Conservation (phyloP, 1,140 invertebrate species). For the Achatina immaculata region DNA sequence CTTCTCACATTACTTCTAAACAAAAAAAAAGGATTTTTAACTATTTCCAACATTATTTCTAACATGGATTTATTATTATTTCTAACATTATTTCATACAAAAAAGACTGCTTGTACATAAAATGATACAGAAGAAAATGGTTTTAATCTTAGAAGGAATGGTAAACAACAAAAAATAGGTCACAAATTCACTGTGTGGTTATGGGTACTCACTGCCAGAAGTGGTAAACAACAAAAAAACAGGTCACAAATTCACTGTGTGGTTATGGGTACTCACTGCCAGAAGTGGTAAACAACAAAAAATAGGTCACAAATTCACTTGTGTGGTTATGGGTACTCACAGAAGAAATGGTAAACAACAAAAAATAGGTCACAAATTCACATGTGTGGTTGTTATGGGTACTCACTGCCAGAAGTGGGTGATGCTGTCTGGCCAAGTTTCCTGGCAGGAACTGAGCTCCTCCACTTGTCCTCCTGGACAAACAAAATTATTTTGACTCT, state of each 20-base stretch:
- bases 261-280: slow-evolving; percentile 3
- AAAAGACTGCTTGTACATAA: too few relatives aligned
- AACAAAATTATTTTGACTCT: too few relatives aligned
- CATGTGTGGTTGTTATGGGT: too few relatives aligned
- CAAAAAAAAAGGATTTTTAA: too few relatives aligned
- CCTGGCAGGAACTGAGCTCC: not conserved
- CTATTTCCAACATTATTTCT: too few relatives aligned
- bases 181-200: not conserved
- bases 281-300: not conserved
- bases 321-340: too few relatives aligned
- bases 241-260: not conserved
- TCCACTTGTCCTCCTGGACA: too few relatives aligned
- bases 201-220: slow-evolving; percentile 2
- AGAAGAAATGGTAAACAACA: not conserved
- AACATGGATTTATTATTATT: too few relatives aligned
- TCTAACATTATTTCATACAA: too few relatives aligned
- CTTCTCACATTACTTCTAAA: too few relatives aligned
- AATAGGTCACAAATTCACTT: not conserved
- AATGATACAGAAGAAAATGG: too few relatives aligned
- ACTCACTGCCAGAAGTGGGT: slow-evolving; percentile 2
- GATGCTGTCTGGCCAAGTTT: not conserved
- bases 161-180: not conserved
- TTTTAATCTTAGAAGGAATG: too few relatives aligned
- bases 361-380: not conserved
- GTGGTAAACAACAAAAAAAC: not conserved